phyloP scores from a whole-genome alignment of 2,113 vertebrate species.

The Rhombomys opimus region DNA sequence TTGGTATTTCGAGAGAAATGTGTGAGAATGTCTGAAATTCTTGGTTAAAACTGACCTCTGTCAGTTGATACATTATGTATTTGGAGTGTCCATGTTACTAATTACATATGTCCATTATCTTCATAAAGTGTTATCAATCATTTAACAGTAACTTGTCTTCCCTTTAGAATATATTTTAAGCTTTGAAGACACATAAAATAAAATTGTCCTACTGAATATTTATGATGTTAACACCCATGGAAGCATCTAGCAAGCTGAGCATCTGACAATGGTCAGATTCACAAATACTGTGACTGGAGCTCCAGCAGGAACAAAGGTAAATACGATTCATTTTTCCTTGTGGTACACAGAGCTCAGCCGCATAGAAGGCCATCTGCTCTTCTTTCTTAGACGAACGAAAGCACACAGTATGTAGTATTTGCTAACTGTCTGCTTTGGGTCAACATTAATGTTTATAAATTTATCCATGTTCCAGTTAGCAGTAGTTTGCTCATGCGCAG shows the following conservation, averaged over 20 bases:
- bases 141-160: background rate
- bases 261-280: background rate
- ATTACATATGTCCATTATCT: background rate
- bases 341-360: background rate
- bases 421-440: background rate
- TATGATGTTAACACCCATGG: background rate
- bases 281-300: background rate
- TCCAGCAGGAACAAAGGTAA: background rate
- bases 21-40: background rate
- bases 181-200: background rate
- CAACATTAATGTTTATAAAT: background rate
- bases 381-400: background rate
- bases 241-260: background rate
- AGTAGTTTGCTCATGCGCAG: background rate
- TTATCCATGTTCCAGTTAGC: background rate
- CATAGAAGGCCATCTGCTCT: background rate
- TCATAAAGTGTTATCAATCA: background rate
- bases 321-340: background rate
- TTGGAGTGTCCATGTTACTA: background rate
- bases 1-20: background rate
- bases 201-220: background rate
- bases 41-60: background rate
- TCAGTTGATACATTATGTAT: background rate
- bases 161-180: conserved; percentile 1
- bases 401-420: background rate